Evolutionary conservation across 2,113 vertebrate genomes (phyloP), one percentile per base, ranked within the genome.

Genomic region (Chaetodon trifascialis): DNA sequence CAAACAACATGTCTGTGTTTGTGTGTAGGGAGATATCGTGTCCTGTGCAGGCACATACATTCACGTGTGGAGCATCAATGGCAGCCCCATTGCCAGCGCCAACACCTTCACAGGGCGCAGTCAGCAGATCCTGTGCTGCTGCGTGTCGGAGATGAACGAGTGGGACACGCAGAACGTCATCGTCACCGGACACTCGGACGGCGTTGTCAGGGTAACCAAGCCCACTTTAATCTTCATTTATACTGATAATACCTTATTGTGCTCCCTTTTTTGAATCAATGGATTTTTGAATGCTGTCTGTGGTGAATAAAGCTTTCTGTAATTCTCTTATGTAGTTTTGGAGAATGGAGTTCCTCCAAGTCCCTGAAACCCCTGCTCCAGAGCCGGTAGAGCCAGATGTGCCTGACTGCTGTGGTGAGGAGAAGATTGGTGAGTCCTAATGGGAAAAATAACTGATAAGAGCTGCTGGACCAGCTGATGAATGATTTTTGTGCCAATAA

Each of bases 91-190:
- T 0, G 96, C 98, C 85, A 99, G 98, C 2, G 97, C 97, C 1
- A 99, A 99, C 95, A 99, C 98, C 0, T 99, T 99, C 94, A 99
- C 98, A 0, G 98, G 98, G 2, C 94, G 97, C 81, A 99, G 97
- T 88, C 98, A 99, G 93, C 97, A 98, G 72, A 99, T 99, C 36
- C 82, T 97, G 73, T 99, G 98, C 92, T 99, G 98, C 91, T 98
- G 98, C 68, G 95, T 99, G 85, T 99, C 98, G 0, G 98, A 99
- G 94, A 99, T 99, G 98, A 99, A 98, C 0, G 98, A 99, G 75
- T 99, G 98, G 98, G 98, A 99, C 92, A 99, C 97, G 0, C 98
- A 99, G 95, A 99, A 99, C 0, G 98, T 99, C 90, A 97, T 99
- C 2, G 96, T 99, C 30, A 99, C 98, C 0, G 98, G 98, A 15